Base-by-base conservation (phyloP, 30 jellyfish, hydroid and myxozoan species). In the Chironex yamaguchii region DNA sequence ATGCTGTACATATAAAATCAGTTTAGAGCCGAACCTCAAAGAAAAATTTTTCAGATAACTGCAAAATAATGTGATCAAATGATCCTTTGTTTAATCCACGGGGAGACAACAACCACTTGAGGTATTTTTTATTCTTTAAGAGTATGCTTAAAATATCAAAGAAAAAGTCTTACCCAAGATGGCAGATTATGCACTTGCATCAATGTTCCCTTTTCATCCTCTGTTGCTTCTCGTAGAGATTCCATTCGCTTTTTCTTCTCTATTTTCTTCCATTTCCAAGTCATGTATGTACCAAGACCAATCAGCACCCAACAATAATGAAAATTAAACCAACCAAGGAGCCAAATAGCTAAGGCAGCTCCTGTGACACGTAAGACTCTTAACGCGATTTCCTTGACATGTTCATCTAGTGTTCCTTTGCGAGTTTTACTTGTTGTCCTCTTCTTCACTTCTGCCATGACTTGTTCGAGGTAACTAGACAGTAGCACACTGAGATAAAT, bases 301-400 rank as follows among this genome's bases (percentile, higher is more conserved):
- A 81, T 62, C 76, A 89, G 26, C 72, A 89, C 90, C 97, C 97
- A 89, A 26, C 71, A 88, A 73, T 75, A 71, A 35, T 81, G 91
- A 79, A 89, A 35, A 1, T 88, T 88, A 34, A 73, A 62, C 90
- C 91, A 89, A 14, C 97, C 97, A 36, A 81, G 54, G 9, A 86
- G 79, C 97, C 97, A 89, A 2, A 89, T 79, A 1, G 88, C 86
- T 31, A 89, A 54, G 0, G 97, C 97, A 3, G 97, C 92, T 17
- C 58, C 58, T 42, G 58, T 6, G 9, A 42, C 58, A 9, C 58
- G 9, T 17, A 42, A 17, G 9, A 42, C 9, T 17, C 58, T 9
- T 42, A 6, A 6, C 17, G 17, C 58, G 17, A 42, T 17, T 42
- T 17, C 13, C 17, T 6, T 6, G 17, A 42, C 58, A 9, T 42